A percentile compares a stretch with the other conserved stretches of the same genome.
phyloP scores from a whole-genome alignment of 2,888 invertebrate genomes.

The Drosophila merina region DNA sequence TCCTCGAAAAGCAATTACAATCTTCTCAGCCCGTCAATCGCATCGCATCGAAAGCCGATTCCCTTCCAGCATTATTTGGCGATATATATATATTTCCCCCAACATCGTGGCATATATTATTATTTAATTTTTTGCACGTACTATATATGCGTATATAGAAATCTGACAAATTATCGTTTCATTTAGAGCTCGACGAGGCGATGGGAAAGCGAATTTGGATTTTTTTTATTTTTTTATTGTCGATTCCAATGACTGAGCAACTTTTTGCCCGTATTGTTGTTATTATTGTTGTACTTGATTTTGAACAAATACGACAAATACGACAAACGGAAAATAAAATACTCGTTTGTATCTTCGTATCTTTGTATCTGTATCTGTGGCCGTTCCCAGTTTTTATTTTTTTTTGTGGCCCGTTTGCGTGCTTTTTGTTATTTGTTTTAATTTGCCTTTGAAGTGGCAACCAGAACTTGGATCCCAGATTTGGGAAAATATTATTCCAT shows the following conservation, averaged over 20 bases:
- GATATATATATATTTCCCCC: not conserved
- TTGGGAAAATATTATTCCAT: constrained; percentile 16
- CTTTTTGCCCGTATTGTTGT: constrained; percentile 7
- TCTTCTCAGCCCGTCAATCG: constrained; percentile 16
- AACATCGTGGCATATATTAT: too few relatives aligned
- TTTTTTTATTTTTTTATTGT: not conserved
- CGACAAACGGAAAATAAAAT: constrained; percentile 6
- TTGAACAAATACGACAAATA: constrained; percentile 4
- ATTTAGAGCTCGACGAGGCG: constrained; percentile 7
- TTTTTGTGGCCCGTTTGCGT: constrained; percentile 19
- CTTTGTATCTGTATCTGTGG: not conserved
- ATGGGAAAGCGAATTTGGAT: constrained; percentile 2
- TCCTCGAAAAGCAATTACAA: constrained; percentile 25
- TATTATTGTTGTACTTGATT: constrained; percentile 9
- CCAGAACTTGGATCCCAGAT: not conserved
- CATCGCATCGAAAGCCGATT: constrained; percentile 15
- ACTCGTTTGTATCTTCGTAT: constrained; percentile 11
- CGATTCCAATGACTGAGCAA: constrained; percentile 24
- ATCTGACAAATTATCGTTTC: constrained; percentile 13
- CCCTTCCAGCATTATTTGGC: constrained; percentile 17
- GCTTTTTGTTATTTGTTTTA: constrained; percentile 32
- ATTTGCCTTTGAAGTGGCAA: too few relatives aligned
- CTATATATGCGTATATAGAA: constrained; percentile 9
- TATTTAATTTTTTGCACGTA: not conserved
- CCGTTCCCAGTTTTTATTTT: not conserved